Conservation (phyloP, 2,113 vertebrate genomes). For the Ctenomys sociabilis region DNA sequence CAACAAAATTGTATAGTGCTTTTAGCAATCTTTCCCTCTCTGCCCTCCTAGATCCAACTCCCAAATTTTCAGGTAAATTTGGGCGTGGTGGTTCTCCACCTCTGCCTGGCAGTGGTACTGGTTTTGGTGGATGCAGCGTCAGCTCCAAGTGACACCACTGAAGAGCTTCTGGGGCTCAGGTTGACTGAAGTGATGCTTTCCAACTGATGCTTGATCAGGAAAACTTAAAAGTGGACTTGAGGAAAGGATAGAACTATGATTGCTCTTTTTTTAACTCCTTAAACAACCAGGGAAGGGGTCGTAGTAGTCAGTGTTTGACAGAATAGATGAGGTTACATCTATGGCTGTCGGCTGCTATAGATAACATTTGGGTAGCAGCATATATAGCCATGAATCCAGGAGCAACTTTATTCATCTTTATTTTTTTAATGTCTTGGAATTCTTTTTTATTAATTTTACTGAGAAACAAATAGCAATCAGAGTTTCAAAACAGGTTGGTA, state of each 20-base stretch:
- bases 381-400: neutral
- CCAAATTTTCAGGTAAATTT: neutral
- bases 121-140: neutral
- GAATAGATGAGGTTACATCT: neutral
- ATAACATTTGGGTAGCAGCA: neutral
- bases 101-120: too few relatives aligned
- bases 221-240: constrained; percentile 18
- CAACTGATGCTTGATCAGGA: constrained; percentile 7
- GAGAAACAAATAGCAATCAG: too few relatives aligned
- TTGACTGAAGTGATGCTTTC: neutral
- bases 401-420: too few relatives aligned
- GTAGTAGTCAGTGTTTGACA: neutral
- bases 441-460: too few relatives aligned
- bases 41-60: neutral
- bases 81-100: neutral
- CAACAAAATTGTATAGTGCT: neutral
- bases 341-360: neutral
- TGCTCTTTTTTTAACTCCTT: constrained; percentile 14
- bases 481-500: too few relatives aligned
- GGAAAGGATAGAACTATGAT: constrained; percentile 14
- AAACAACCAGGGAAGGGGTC: constrained; percentile 15
- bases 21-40: neutral
- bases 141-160: neutral
- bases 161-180: neutral
- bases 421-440: too few relatives aligned